A percentile compares a stretch with the other conserved stretches of the same genome.
Conservation (phyloP, 1,140 invertebrate genomes). For the Thaumatotibia leucotreta region DNA sequence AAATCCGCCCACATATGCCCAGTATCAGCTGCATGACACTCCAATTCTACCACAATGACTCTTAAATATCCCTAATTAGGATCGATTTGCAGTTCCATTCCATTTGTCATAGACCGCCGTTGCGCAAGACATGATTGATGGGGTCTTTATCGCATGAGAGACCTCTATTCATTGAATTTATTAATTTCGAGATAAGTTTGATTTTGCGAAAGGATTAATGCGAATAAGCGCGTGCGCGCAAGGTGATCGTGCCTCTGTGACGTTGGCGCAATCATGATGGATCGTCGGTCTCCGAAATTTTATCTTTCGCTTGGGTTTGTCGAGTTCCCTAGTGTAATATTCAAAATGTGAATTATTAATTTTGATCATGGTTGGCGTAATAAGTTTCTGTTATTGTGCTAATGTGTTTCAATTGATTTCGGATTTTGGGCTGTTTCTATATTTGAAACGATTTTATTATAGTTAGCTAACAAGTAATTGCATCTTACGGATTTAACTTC, state of each 20-base stretch:
- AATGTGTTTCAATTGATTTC: no score
- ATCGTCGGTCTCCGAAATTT: not conserved
- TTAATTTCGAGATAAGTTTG: slow-evolving; percentile 11
- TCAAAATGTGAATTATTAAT: not conserved
- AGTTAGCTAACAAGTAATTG: no score
- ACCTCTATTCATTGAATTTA: slow-evolving; percentile 12
- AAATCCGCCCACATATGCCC: slow-evolving; percentile 27
- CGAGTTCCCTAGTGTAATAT: not conserved
- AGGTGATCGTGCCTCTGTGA: not conserved
- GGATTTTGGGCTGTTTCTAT: no score
- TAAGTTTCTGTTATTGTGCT: no score
- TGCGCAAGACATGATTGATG: slow-evolving; percentile 69
- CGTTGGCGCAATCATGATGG: not conserved
- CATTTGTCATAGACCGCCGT: slow-evolving; percentile 58
- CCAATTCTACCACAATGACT: slow-evolving; percentile 52
- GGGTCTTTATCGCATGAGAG: slow-evolving; percentile 23
- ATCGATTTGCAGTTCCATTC: slow-evolving; percentile 57
- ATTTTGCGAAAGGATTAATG: slow-evolving; percentile 15
- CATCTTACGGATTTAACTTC: no score
- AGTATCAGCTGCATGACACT: slow-evolving; percentile 41
- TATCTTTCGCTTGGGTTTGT: not conserved
- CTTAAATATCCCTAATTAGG: slow-evolving; percentile 67
- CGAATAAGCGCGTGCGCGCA: not conserved
- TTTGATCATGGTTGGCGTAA: not conserved
- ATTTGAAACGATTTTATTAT: no score